Base-by-base conservation (phyloP, 2,797 vertebrate species). In the Lagodon rhomboides region DNA sequence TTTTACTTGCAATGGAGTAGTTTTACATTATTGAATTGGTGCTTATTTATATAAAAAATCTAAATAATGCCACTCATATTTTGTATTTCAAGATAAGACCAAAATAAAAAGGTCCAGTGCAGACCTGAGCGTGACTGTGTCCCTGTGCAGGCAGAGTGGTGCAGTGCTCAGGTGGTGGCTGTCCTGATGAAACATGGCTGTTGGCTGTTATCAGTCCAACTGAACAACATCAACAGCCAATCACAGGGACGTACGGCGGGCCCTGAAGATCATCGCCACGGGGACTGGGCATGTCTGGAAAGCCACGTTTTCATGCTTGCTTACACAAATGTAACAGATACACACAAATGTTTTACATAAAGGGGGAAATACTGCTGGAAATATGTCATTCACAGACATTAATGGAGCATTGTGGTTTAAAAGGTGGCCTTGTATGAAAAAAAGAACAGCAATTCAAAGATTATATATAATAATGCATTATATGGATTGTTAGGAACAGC, bases 101-200 rank as follows among this genome's bases (percentile, higher is more conserved):
- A 64, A 9, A 51, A 64, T 38, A 16, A 0, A 54, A 44, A 38
- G 38, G 10, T 65, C 58, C 44, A 43, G 47, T 56, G 62, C 30
- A 83, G 80, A 80, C 72, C 62, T 61, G 71, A 60, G 60, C 18
- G 12, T 85, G 74, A 70, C 77, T 60, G 56, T 75, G 64, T 87
- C 41, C 53, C 51, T 75, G 62, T 64, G 51, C 60, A 61, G 69
- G 69, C 65, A 20, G 59, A 75, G 72, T 73, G 79, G 49, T 81
- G 79, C 84, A 83, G 91, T 89, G 91, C 93, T 92, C 91, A 93
- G 92, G 92, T 93, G 90, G 91, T 88, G 86, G 90, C 86, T 84
- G 77, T 56, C 77, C 89, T 89, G 84, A 92, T 89, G 85, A 92
- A 87, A 89, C 82, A 71, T 74, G 75, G 68, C 92, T 79, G 70